These are phyloP conservation scores for Lacerta agilis DNA, from an alignment of 2,797 vertebrate species.

Conservation along the genomic window DNA sequence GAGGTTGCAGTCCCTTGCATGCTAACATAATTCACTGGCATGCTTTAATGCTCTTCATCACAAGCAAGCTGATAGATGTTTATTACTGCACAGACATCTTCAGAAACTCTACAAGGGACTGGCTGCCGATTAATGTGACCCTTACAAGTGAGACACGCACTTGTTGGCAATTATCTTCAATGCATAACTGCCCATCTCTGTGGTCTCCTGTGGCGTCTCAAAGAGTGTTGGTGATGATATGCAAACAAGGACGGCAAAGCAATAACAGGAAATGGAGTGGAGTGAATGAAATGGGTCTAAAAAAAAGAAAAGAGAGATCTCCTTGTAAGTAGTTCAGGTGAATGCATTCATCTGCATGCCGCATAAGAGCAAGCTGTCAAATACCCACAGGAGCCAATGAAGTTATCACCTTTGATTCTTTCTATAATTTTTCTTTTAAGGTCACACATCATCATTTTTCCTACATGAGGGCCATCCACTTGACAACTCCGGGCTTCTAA, in stretches of 20 bases:
- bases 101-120: background rate
- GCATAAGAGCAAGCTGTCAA: slow-evolving; percentile 19
- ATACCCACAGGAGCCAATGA: slow-evolving; percentile 16
- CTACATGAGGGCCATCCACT: slow-evolving; percentile 27
- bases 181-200: slow-evolving; percentile 2
- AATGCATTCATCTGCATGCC: background rate
- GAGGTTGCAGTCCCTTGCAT: background rate
- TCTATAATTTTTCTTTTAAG: slow-evolving; percentile 38
- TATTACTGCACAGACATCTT: background rate
- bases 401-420: slow-evolving; percentile 33
- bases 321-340: background rate
- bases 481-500: slow-evolving; percentile 51
- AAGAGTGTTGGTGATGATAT: background rate
- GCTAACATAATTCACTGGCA: slow-evolving; percentile 18
- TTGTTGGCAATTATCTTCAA: slow-evolving; percentile 17
- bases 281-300: background rate
- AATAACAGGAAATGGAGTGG: background rate
- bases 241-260: slow-evolving; percentile 12
- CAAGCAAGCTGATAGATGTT: background rate
- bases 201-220: background rate
- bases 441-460: slow-evolving; percentile 49
- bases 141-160: slow-evolving; percentile 8
- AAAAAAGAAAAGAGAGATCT: background rate
- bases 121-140: slow-evolving; percentile 8
- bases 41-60: slow-evolving; percentile 2